Percentiles rank a stretch among this genome's conserved stretches.
Conservation (phyloP, 2,888 invertebrate genomes). For the Nebria salina region DNA sequence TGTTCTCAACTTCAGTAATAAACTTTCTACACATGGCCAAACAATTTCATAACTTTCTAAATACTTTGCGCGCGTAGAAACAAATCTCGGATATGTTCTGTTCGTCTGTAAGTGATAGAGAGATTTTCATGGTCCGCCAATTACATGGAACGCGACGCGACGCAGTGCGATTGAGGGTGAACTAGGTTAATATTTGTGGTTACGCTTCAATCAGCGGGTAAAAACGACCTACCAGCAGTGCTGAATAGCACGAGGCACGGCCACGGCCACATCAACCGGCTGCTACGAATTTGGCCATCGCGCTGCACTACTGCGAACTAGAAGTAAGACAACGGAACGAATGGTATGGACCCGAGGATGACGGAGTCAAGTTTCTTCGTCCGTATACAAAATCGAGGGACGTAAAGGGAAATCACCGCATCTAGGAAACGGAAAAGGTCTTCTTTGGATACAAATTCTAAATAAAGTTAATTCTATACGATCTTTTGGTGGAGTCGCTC, state of each 20-base stretch:
- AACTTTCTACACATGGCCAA: not conserved
- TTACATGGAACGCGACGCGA: conserved; percentile 20
- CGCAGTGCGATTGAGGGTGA: not conserved
- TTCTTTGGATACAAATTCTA: not conserved
- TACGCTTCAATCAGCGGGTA: conserved; percentile 34
- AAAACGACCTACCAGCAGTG: not conserved
- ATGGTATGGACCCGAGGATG: not conserved
- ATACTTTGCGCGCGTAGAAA: conserved; percentile 31
- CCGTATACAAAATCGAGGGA: not conserved
- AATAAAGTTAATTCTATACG: not conserved
- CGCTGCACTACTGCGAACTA: not conserved
- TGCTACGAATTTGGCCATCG: not conserved
- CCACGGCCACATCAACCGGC: too few relatives aligned
- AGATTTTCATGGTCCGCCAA: conserved; percentile 40
- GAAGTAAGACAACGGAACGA: not conserved
- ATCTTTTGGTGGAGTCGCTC: not conserved
- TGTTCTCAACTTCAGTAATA: not conserved
- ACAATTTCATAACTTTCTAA: conserved; percentile 30
- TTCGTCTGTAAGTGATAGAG: conserved; percentile 41
- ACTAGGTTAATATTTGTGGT: conserved; percentile 16
- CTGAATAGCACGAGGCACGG: not conserved
- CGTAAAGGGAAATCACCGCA: not conserved
- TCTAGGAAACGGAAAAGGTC: not conserved
- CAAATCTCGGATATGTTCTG: conserved; percentile 32
- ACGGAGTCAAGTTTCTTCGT: not conserved